Conservation (phyloP, 2,113 vertebrate genomes). For the Tursiops truncatus region DNA sequence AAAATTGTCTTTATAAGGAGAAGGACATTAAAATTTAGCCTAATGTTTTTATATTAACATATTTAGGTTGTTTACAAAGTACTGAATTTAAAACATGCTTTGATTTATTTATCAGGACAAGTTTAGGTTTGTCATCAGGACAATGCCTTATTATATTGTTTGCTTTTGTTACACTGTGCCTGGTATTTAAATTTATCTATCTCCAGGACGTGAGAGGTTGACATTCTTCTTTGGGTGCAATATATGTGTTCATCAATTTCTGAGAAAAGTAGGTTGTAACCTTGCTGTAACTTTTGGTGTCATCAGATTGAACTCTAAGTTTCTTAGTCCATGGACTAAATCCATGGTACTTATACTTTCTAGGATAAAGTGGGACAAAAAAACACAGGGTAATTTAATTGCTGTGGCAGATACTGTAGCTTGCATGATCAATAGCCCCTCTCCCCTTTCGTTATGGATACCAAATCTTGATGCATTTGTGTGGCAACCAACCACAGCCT, state of each 20-base stretch:
- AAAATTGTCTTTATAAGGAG: neutral
- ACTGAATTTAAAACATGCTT: neutral
- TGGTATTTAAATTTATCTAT: neutral
- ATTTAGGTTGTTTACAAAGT: neutral
- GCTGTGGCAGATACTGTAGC: neutral
- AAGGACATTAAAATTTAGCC: neutral
- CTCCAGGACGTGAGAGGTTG: neutral
- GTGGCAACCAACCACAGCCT: neutral
- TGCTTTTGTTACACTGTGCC: neutral
- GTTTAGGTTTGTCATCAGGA: neutral
- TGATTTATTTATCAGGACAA: neutral
- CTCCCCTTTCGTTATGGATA: neutral
- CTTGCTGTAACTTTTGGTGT: neutral
- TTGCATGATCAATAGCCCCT: neutral
- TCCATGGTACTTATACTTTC: neutral
- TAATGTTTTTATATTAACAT: neutral
- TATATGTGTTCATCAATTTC: neutral
- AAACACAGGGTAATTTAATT: neutral
- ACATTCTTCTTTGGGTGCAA: constrained; percentile 15
- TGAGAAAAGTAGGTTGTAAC: neutral
- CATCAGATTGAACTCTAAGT: neutral
- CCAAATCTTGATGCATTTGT: neutral
- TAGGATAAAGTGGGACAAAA: neutral
- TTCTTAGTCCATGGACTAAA: neutral
- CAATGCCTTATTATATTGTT: neutral